These are phyloP conservation scores for Paramormyrops hopkinsi DNA, from an alignment of 2,797 vertebrate species.

Conservation along the genomic window DNA sequence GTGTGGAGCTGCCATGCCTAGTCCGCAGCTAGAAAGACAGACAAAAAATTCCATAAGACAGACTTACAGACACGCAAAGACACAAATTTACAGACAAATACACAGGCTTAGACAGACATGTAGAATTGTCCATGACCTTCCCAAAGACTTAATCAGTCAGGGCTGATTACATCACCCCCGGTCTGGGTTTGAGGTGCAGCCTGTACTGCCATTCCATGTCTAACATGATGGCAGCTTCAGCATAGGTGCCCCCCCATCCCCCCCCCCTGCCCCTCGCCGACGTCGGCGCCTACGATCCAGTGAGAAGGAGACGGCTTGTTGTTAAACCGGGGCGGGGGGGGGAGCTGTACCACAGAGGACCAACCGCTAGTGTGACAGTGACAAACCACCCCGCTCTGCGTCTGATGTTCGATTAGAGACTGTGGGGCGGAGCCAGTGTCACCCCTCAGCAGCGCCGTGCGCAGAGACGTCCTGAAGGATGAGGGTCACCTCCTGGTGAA, in stretches of 20 bases:
- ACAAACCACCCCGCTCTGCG: constrained; percentile 30
- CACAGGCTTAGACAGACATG: not conserved
- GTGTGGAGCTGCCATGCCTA: not conserved
- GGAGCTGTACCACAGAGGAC: not conserved
- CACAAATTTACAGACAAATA: not conserved
- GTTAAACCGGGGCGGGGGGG: constrained; percentile 44
- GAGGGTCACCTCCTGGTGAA: not conserved
- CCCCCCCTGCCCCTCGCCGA: constrained; percentile 53
- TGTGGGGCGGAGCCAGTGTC: not conserved
- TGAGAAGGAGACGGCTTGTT: constrained; percentile 50
- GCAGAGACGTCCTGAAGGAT: not conserved
- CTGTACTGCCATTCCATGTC: constrained; percentile 56
- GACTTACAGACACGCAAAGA: not conserved
- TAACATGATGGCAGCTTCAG: constrained; percentile 59
- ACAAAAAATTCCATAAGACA: not conserved
- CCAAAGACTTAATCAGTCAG: constrained; percentile 58
- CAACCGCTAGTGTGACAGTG: constrained; percentile 45
- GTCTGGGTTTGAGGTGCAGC: constrained; percentile 46
- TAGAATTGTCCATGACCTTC: constrained; percentile 32
- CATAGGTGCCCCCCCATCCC: constrained; percentile 56
- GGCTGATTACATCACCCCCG: constrained; percentile 49
- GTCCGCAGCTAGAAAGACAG: not conserved
- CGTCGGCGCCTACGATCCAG: constrained; percentile 53
- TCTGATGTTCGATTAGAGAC: not conserved
- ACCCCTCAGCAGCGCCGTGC: not conserved